Base-by-base conservation (phyloP, 2,888 invertebrate species). In the Microctonus hyperodae region DNA sequence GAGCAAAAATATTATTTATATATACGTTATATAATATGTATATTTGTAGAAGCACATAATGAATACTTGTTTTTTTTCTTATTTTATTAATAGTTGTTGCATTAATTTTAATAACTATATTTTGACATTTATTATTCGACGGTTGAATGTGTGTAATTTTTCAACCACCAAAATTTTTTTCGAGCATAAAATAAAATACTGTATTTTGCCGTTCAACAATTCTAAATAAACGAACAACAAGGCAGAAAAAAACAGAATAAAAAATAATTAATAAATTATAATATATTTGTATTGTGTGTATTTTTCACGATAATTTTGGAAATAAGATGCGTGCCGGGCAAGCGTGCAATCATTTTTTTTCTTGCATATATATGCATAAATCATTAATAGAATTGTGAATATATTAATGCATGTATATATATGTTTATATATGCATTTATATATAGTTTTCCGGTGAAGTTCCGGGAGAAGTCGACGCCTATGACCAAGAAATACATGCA, bases 281-380 rank as follows among this genome's bases (percentile, higher is more conserved):
- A 25, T 16, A 6, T n/a, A n/a, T n/a, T 51, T 51, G 22, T 50
- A 53, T 35, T 53, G 51, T 62, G 25, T 53, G 53, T 51, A 53
- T 57, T 40, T 50, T 50, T n/a, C 48, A 23, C 57, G 48, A 57
- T 13, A 63, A 56, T 33, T 61, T 66, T 66, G 48, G 60, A 57
- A 37, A 55, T 35, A 65, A 70, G 63, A 65, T 64, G 60, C 71
- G 71, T 69, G 75, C 69, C 64, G 72, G 50, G 71, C 69, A 68
- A 69, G 65, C 70, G 69, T 72, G 70, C 71, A 72, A 71, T 56
- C 82, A 83, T 82, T 84, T 82, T 83, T 83, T 67, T 82, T 83
- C 1, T 37, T 67, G 31, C 25, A 61, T 62, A 65, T 65, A 60
- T 37, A 57, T 55, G n/a, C 31, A 40, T 44, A 37, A n/a, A n/a